A percentile compares a stretch with the other conserved stretches of the same genome.
These are phyloP conservation scores for Planiliza haematocheilus DNA, from an alignment of 2,113 vertebrate genomes.

Conservation along the genomic window DNA sequence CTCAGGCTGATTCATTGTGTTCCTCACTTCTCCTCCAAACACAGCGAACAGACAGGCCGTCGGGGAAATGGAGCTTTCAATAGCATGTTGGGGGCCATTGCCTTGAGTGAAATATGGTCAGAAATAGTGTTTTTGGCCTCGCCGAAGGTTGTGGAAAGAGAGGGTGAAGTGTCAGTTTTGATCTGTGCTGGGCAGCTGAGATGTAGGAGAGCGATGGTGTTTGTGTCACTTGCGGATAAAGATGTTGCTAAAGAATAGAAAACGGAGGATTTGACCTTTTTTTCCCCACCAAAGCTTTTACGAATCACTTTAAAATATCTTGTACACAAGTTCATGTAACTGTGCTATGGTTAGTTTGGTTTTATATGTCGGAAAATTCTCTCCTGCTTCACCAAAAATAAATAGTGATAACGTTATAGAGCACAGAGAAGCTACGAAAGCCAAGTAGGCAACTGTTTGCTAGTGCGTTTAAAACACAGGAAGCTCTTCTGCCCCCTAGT, in stretches of 20 bases:
- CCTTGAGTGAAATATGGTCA: slow-evolving; percentile 29
- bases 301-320: too few species aligned
- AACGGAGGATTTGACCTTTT: not conserved
- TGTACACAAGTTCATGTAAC: too few species aligned
- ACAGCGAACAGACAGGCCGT: slow-evolving; percentile 34
- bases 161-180: not conserved
- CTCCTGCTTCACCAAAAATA: too few species aligned
- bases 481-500: too few species aligned
- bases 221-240: slow-evolving; percentile 1
- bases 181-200: slow-evolving; percentile 2
- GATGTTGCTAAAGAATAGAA: not conserved
- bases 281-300: too few species aligned
- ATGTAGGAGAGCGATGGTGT: not conserved
- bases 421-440: too few species aligned
- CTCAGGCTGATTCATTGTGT: slow-evolving; percentile 54
- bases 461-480: too few species aligned
- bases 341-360: too few species aligned
- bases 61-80: slow-evolving; percentile 32
- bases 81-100: not conserved
- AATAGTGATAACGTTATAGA: too few species aligned
- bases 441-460: too few species aligned
- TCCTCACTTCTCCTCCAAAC: slow-evolving; percentile 55
- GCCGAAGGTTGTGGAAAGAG: not conserved
- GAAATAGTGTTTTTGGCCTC: slow-evolving; percentile 14
- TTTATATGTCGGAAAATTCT: too few species aligned